phyloP scores from a whole-genome alignment of 2,113 vertebrate species.

The Microtus montanus region DNA sequence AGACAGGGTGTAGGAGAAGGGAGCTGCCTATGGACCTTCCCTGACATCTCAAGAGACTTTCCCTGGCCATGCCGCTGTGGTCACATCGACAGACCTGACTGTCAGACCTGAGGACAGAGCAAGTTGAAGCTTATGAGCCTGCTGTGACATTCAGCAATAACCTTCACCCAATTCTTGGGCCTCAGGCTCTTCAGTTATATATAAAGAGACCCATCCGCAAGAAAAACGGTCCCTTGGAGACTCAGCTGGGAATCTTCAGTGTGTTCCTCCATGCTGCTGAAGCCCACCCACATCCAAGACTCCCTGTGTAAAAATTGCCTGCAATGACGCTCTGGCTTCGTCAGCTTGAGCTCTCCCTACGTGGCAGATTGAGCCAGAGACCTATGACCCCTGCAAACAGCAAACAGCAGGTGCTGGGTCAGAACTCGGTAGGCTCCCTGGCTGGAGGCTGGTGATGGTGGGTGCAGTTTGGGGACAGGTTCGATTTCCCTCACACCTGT shows the following conservation, averaged over 20 bases:
- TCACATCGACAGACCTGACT: background rate
- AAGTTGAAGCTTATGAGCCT: background rate
- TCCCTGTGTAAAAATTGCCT: background rate
- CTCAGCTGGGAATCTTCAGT: background rate
- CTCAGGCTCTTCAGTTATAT: background rate
- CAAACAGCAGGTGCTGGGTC: background rate
- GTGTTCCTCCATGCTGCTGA: background rate
- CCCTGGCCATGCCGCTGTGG: background rate
- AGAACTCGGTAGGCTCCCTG: background rate
- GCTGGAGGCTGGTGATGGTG: background rate
- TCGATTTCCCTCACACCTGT: background rate
- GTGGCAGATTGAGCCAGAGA: background rate
- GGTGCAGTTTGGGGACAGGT: background rate
- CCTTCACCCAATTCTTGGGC: background rate
- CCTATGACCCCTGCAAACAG: background rate
- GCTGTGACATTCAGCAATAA: background rate
- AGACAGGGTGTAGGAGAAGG: conserved; percentile 47
- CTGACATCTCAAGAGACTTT: background rate
- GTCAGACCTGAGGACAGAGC: background rate
- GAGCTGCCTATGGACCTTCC: background rate
- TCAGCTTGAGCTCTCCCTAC: background rate
- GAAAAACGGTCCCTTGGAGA: background rate
- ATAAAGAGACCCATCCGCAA: background rate
- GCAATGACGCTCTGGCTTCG: background rate
- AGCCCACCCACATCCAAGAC: background rate